Percentiles rank a stretch among this genome's conserved stretches.
These are phyloP conservation scores for Tetramorium parvispinum DNA, from an alignment of 1,140 invertebrate species.

Conservation along the genomic window DNA sequence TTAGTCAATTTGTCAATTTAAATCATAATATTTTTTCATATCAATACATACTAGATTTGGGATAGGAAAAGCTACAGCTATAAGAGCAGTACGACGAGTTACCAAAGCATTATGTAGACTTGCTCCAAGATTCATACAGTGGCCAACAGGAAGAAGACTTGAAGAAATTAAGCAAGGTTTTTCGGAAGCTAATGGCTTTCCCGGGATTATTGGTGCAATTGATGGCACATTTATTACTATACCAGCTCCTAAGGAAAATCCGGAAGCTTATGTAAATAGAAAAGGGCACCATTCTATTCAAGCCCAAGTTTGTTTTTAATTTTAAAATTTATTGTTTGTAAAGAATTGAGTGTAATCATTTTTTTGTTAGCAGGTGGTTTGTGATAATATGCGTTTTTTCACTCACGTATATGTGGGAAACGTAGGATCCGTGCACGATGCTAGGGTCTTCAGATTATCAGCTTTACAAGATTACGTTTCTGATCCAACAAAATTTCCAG, in stretches of 20 bases:
- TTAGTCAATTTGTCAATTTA: too few relatives aligned
- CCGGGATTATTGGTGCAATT: too few relatives aligned
- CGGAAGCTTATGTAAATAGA: not conserved
- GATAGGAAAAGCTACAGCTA: not conserved
- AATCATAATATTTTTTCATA: not conserved
- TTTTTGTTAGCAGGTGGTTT: not conserved
- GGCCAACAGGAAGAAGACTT: not conserved
- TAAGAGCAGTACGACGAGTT: not conserved
- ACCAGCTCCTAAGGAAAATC: not conserved
- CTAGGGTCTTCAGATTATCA: not conserved
- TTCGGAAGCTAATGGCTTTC: not conserved
- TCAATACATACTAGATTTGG: conserved; percentile 12
- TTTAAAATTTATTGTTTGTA: too few relatives aligned
- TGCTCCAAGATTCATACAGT: not conserved
- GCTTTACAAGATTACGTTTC: not conserved
- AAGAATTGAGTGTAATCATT: not conserved
- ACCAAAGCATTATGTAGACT: not conserved
- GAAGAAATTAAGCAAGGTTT: not conserved
- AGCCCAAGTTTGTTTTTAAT: not conserved
- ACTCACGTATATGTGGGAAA: not conserved
- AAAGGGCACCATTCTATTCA: not conserved
- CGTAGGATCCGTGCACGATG: not conserved
- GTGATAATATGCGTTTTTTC: not conserved
- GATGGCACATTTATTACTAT: conserved; percentile 1
- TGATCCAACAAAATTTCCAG: not conserved